phyloP scores from a whole-genome alignment of 2,797 vertebrate genomes.

The Balearica regulorum region DNA sequence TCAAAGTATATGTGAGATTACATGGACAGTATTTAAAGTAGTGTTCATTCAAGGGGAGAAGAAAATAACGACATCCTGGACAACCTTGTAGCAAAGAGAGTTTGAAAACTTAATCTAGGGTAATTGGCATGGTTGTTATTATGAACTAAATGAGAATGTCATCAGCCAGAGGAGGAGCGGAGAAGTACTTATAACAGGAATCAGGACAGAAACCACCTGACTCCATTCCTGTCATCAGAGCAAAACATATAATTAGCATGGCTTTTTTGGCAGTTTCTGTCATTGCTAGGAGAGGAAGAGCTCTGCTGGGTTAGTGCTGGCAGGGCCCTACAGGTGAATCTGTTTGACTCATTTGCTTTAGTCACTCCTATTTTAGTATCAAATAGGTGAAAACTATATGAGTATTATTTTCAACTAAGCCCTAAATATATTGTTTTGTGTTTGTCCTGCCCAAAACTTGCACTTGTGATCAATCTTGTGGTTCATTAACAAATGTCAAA shows the following conservation, averaged over 20 bases:
- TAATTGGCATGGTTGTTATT: not conserved
- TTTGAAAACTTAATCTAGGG: not conserved
- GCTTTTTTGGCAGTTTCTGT: not conserved
- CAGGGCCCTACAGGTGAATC: not conserved
- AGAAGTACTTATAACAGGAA: not conserved
- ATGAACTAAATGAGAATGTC: not conserved
- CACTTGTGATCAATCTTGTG: not conserved
- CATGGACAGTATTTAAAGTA: not conserved
- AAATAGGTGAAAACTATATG: not conserved
- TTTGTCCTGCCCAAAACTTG: not conserved
- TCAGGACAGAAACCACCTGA: not conserved
- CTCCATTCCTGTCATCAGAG: constrained; percentile 3
- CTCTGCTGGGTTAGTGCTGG: not conserved
- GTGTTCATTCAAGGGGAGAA: not conserved
- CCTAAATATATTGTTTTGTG: not conserved
- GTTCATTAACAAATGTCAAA: not conserved
- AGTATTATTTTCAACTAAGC: not conserved
- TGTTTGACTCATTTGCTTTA: not conserved
- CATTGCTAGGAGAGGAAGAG: not conserved
- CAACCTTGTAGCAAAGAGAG: not conserved
- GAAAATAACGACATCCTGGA: not conserved
- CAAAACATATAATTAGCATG: not conserved
- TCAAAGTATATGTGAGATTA: not conserved
- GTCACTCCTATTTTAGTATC: not conserved
- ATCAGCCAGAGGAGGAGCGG: not conserved